Percentiles rank a stretch among this genome's conserved stretches.
Conservation (phyloP, 2,888 invertebrate species). For the Himalopsyche anomala region DNA sequence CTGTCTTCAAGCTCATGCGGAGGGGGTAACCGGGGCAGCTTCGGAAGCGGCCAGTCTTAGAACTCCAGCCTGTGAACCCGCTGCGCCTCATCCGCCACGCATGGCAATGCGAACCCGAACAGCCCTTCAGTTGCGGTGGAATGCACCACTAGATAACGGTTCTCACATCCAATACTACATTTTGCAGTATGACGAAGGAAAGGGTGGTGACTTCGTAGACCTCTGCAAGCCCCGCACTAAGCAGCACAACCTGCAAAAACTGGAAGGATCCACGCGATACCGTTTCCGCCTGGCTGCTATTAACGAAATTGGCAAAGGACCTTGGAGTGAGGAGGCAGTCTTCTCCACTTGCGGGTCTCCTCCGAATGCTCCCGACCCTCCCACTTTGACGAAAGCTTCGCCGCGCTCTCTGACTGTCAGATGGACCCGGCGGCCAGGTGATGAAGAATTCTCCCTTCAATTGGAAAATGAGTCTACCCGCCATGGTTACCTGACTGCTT, state of each 20-base stretch:
- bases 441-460: constrained; percentile 89
- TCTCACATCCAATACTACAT: constrained; percentile 85
- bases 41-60: constrained; percentile 88
- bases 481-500: constrained; percentile 88
- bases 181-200: constrained; percentile 87
- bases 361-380: constrained; percentile 87
- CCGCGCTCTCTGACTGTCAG: constrained; percentile 81
- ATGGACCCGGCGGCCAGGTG: constrained; percentile 86
- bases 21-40: constrained; percentile 84
- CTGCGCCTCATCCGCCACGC: constrained; percentile 84
- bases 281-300: constrained; percentile 89
- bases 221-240: constrained; percentile 84
- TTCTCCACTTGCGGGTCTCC: constrained; percentile 88
- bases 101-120: constrained; percentile 83
- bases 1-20: constrained; percentile 86
- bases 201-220: constrained; percentile 83
- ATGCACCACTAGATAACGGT: constrained; percentile 87
- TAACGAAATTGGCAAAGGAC: constrained; percentile 87
- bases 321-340: constrained; percentile 82
- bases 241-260: constrained; percentile 85
- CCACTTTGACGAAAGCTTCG: constrained; percentile 80
- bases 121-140: constrained; percentile 84
- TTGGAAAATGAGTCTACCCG: constrained; percentile 84
- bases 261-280: constrained; percentile 88
- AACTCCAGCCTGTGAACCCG: constrained; percentile 90